Base-by-base conservation (phyloP, 2,113 vertebrate genomes). In the Crotalus helleri region DNA sequence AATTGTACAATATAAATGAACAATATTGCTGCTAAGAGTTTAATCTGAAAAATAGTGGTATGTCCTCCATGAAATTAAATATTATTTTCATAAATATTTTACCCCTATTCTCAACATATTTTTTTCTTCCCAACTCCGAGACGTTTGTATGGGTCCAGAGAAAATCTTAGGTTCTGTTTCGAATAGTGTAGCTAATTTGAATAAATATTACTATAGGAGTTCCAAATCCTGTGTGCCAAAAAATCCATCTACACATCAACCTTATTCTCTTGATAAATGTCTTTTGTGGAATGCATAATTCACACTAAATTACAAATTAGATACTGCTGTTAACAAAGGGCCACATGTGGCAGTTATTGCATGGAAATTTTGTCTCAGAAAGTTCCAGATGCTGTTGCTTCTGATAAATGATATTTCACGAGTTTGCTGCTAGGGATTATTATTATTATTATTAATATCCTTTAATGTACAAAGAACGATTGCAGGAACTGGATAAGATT, bases 1-100 rank as follows among this genome's bases (percentile, higher is more conserved):
- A 98, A 96, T 98, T 98, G 96, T 96, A 95, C 95, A 97, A 5
- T 96, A 95, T 98, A 97, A 98, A 98, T 98, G 97, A 98, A 97
- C 95, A 97, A 91, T 97, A 97, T 97, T 96, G 96, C 54, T 94
- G 95, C 96, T 93, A 96, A 97, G 96, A 97, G 96, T 97, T 81
- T 92, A 97, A 96, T 94, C 96, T 97, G 95, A 95, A 96, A 94
- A 96, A 94, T 96, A 95, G 95, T 90, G 96, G 94, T 94, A 97
- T 95, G 95, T 94, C 96, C 96, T 95, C 95, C 94, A 95, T 90
- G 46, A 93, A 97, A 97, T 97, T 98, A 98, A 94, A 95, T 97
- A 95, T 97, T 94, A 92, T 96, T 97, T 97, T 97, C 94, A 96
- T 97, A 97, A 97, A 96, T 97, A 96, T 95, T 96, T 86, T 95